phyloP scores from a whole-genome alignment of 2,113 vertebrate species.

The Cyanocitta stelleri region DNA sequence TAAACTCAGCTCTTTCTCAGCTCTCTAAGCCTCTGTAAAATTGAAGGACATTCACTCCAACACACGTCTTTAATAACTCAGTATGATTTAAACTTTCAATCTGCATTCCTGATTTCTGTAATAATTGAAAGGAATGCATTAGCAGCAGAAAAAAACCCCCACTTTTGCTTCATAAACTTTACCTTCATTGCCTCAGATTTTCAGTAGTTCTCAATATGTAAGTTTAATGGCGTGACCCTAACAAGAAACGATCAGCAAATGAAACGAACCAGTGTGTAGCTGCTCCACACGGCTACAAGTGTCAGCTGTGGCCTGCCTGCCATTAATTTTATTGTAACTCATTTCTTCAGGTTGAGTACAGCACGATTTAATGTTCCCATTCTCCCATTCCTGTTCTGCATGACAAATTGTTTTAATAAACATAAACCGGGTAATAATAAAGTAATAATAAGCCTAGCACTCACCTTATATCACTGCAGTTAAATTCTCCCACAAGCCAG shows the following conservation, averaged over 20 bases:
- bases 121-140: conserved; percentile 73
- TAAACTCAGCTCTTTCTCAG: conserved; percentile 67
- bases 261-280: conserved; percentile 84
- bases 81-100: conserved; percentile 64
- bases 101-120: conserved; percentile 61
- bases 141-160: conserved; percentile 40
- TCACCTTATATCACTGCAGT: conserved; percentile 99
- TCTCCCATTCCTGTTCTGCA: conserved; percentile 97
- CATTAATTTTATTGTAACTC: conserved; percentile 96
- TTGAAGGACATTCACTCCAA: conserved; percentile 54
- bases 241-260: conserved; percentile 92
- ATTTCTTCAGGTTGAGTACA: conserved; percentile 92
- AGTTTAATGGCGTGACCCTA: conserved; percentile 91
- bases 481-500: conserved; percentile 97
- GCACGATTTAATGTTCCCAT: conserved; percentile 98
- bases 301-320: conserved; percentile 75
- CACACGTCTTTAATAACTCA: conserved; percentile 50
- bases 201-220: conserved; percentile 82
- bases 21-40: conserved; percentile 70
- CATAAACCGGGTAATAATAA: conserved; percentile 99
- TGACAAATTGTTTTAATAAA: conserved; percentile 99
- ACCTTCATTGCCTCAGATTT: conserved; percentile 73
- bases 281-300: conserved; percentile 73
- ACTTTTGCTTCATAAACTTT: conserved; percentile 72
- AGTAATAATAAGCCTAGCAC: conserved; percentile 99